Conservation (phyloP, 1,140 invertebrate genomes). For the Solen grandis region DNA sequence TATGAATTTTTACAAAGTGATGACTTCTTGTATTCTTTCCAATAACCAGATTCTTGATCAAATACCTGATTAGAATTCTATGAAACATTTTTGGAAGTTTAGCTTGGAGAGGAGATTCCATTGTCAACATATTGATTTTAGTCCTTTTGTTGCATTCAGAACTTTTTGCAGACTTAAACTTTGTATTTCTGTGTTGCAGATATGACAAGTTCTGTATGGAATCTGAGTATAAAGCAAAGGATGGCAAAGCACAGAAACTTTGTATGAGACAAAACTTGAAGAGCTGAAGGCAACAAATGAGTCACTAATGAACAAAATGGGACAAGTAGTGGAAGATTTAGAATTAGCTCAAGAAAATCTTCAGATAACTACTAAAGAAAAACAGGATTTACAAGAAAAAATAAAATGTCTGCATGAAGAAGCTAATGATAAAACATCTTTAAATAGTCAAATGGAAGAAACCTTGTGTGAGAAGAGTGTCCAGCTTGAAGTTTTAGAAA, state of each 20-base stretch:
- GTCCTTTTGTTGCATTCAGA: too few species aligned
- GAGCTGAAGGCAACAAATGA: constrained; percentile 22
- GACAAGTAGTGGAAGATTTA: constrained; percentile 32
- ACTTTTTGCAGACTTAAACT: background rate
- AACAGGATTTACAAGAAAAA: background rate
- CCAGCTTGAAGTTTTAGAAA: constrained; percentile 18
- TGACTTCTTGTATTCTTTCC: too few species aligned
- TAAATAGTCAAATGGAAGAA: too few species aligned
- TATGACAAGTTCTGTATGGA: constrained; percentile 49
- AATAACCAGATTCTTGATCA: too few species aligned
- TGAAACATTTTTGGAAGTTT: too few species aligned
- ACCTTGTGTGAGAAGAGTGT: constrained; percentile 1
- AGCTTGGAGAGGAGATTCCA: too few species aligned
- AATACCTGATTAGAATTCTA: too few species aligned
- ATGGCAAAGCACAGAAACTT: constrained; percentile 32
- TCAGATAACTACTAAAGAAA: constrained; percentile 17
- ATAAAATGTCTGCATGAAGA: constrained; percentile 4
- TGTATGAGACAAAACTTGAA: constrained; percentile 10
- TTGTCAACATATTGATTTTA: too few species aligned
- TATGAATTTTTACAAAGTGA: too few species aligned
- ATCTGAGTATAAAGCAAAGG: constrained; percentile 31
- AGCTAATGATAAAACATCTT: too few species aligned
- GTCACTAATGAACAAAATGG: constrained; percentile 7
- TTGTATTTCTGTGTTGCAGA: constrained; percentile 2
- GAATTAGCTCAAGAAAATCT: constrained; percentile 41